phyloP scores from a whole-genome alignment of 2,113 vertebrate species.

The Phodopus roborovskii region DNA sequence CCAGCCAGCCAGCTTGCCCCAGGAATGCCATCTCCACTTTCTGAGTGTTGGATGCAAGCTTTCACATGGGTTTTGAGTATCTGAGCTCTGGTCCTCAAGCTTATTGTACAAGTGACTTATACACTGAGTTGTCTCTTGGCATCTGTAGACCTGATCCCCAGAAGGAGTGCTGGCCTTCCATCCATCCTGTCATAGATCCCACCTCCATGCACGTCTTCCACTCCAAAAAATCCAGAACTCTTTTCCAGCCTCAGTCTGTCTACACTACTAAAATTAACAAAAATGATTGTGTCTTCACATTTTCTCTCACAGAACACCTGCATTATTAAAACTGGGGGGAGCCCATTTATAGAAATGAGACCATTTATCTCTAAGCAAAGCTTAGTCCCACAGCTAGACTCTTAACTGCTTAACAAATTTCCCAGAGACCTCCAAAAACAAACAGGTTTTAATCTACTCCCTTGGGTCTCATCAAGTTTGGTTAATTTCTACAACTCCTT shows the following conservation, averaged over 20 bases:
- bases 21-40: background rate
- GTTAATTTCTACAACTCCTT: background rate
- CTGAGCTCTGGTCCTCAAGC: background rate
- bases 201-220: background rate
- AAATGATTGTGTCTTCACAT: background rate
- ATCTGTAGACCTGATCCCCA: background rate
- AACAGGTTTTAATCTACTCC: background rate
- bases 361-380: conserved; percentile 13
- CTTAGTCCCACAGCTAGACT: background rate
- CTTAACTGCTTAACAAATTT: background rate
- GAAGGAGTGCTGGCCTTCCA: background rate
- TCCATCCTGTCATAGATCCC: background rate
- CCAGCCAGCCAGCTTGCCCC: too few relatives aligned
- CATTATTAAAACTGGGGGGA: background rate
- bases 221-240: background rate
- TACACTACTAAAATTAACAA: background rate
- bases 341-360: background rate
- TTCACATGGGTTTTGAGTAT: background rate
- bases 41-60: background rate
- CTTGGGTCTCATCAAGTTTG: background rate
- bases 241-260: background rate
- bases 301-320: background rate
- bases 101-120: background rate
- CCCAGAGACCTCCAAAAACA: background rate
- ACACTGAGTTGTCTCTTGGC: too few relatives aligned